A percentile compares a stretch with the other conserved stretches of the same genome.
phyloP scores from a whole-genome alignment of 2,888 invertebrate genomes.

The Xestobium rufovillosum region DNA sequence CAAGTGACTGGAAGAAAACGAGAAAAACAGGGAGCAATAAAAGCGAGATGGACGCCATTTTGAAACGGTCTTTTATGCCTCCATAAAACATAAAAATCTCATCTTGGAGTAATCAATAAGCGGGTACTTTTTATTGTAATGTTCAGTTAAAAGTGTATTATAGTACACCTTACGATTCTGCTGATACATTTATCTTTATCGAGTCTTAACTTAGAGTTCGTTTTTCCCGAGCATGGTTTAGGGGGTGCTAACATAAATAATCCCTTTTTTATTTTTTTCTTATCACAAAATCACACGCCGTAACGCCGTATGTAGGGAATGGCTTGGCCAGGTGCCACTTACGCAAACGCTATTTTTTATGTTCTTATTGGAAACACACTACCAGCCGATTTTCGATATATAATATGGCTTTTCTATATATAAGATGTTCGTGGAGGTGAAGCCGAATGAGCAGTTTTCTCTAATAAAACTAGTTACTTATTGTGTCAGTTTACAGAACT shows the following conservation, averaged over 20 bases:
- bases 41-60: slow-evolving; percentile 39
- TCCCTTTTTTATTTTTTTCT: slow-evolving; percentile 32
- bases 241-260: slow-evolving; percentile 29
- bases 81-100: slow-evolving; percentile 39
- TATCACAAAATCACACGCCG: slow-evolving; percentile 29
- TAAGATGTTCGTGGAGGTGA: too few relatives aligned
- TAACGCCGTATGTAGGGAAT: slow-evolving; percentile 31
- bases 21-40: slow-evolving; percentile 32
- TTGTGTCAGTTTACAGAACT: too few relatives aligned
- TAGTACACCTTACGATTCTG: slow-evolving; percentile 20
- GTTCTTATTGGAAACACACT: too few relatives aligned
- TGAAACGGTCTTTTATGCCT: slow-evolving; percentile 36
- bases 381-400: too few relatives aligned
- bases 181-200: slow-evolving; percentile 24
- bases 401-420: too few relatives aligned
- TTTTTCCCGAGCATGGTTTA: slow-evolving; percentile 19
- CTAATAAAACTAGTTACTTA: too few relatives aligned
- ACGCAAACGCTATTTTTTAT: too few relatives aligned
- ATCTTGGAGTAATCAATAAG: slow-evolving; percentile 37
- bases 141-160: slow-evolving; percentile 36
- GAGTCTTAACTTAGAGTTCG: slow-evolving; percentile 22
- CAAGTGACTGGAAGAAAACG: slow-evolving; percentile 30
- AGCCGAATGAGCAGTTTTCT: too few relatives aligned
- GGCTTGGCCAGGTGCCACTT: slow-evolving; percentile 31
- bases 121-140: slow-evolving; percentile 35